Evolutionary conservation across 2,797 vertebrate genomes (phyloP).

Genomic region (Orestias chungarensis): DNA sequence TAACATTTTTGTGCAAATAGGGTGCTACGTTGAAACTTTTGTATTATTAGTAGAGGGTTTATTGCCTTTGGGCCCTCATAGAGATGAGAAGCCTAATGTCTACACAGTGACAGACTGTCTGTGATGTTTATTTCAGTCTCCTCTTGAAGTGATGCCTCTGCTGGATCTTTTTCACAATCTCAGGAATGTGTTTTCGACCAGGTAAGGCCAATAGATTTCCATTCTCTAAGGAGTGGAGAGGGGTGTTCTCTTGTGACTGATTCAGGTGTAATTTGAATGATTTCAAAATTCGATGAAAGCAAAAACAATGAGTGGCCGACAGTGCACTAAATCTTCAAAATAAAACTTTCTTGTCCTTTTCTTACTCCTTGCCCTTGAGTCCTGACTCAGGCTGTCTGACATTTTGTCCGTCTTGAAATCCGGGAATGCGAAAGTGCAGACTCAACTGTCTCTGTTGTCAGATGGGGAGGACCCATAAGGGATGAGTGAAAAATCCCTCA

Average conservation of each 20-base stretch:
- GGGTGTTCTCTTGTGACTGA: not conserved
- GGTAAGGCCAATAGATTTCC: not conserved
- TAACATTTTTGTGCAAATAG: not conserved
- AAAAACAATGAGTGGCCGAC: constrained; percentile 14
- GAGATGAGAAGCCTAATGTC: too few species aligned
- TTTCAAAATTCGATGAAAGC: constrained; percentile 9
- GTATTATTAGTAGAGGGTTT: too few species aligned
- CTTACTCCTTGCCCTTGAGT: constrained; percentile 34
- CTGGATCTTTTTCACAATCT: not conserved
- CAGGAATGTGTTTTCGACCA: not conserved
- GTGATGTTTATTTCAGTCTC: not conserved
- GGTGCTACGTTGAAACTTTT: not conserved
- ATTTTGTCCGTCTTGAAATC: constrained; percentile 44
- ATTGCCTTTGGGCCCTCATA: too few species aligned
- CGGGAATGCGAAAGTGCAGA: constrained; percentile 57
- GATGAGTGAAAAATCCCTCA: constrained; percentile 52
- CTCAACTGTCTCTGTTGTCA: constrained; percentile 47
- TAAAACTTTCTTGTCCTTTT: constrained; percentile 34
- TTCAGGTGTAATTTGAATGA: not conserved
- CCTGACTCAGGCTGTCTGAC: constrained; percentile 64
- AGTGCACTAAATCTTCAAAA: constrained; percentile 18
- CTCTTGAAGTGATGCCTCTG: not conserved
- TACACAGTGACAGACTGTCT: not conserved
- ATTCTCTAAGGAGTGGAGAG: not conserved
- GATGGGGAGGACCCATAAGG: constrained; percentile 44